Percentiles rank a stretch among this genome's conserved stretches.
phyloP scores from a whole-genome alignment of 2,797 vertebrate genomes.

The Morus bassanus region DNA sequence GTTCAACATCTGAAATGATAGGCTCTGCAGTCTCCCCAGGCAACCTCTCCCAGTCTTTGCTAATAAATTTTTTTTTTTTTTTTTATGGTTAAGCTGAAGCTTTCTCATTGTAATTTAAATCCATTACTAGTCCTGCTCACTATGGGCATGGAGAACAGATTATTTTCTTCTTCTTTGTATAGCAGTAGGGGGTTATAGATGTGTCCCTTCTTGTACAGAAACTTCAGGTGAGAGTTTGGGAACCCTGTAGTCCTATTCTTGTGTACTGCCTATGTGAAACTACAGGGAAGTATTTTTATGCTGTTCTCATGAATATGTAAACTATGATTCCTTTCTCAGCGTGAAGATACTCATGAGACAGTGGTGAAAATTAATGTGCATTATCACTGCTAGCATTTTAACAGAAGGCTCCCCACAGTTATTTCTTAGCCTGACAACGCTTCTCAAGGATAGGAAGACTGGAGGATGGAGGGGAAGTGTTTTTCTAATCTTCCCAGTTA shows the following conservation, averaged over 20 bases:
- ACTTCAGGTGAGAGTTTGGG: constrained; percentile 50
- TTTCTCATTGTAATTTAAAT: constrained; percentile 44
- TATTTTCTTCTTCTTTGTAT: constrained; percentile 15
- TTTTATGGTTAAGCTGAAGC: background rate
- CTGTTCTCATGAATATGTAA: constrained; percentile 49
- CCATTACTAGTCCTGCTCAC: background rate
- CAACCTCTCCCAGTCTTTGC: background rate
- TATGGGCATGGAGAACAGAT: constrained; percentile 15
- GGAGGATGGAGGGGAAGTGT: background rate
- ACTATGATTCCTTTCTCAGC: constrained; percentile 36
- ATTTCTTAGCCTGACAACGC: background rate
- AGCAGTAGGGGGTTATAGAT: constrained; percentile 14
- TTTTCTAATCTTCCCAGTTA: background rate
- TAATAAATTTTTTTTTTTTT: constrained; percentile 34
- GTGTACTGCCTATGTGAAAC: background rate
- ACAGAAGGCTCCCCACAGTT: background rate
- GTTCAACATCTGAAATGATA: background rate
- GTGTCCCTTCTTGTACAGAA: background rate
- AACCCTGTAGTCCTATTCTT: constrained; percentile 31
- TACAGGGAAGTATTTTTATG: background rate
- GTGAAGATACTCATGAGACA: constrained; percentile 18
- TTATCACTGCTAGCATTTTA: constrained; percentile 10
- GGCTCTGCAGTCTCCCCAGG: background rate
- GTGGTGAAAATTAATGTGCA: constrained; percentile 45
- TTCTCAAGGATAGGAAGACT: background rate